Base-by-base conservation (phyloP, 1,140 invertebrate species). In the Condylostylus longicornis region DNA sequence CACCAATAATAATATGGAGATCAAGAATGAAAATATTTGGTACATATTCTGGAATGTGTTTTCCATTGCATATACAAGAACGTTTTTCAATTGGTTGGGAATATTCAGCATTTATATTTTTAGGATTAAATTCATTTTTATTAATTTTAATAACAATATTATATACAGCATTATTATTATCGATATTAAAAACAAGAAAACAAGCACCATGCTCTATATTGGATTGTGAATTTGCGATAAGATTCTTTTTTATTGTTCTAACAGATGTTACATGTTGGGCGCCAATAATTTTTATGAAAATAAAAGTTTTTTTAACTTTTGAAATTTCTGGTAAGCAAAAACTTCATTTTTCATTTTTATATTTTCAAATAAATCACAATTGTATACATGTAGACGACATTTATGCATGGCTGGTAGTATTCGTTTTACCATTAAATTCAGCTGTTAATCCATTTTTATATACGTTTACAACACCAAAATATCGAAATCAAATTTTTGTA, bases 391-490 rank as follows among this genome's bases (percentile, higher is more conserved):
- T 31, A 44, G 75, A 69, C 25, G 70, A 78, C 49, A 55, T 79
- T 17, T 74, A 79, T 47, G 76, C 77, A 8, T 82, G 79, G 77
- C 58, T 84, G 1, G 75, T 80, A 0, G 71, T 85, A 5, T 82
- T 84, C 40, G 68, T 85, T 28, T 49, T 86, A 7, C 82, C 82
- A 0, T 66, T 86, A 1, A 86, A 85, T 54, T 78, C 78, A 0
- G 78, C 80, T 1, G 61, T 83, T 1, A 86, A 86, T 60, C 82
- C 82, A 1, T 51, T 84, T 2, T 59, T 86, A 0, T 86, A 85
- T 48, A 86, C 81, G 5, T 78, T 85, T 35, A 81, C 80, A 0
- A 79, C 78, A 4, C 73, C 75, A 0, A 75, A 75, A 50, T 77
- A 73, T 51, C 63, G 68, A 3, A 65, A 69, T 47, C 64, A 66